phyloP scores from a whole-genome alignment of 2,888 invertebrate species.

The Hybos culiciformis region DNA sequence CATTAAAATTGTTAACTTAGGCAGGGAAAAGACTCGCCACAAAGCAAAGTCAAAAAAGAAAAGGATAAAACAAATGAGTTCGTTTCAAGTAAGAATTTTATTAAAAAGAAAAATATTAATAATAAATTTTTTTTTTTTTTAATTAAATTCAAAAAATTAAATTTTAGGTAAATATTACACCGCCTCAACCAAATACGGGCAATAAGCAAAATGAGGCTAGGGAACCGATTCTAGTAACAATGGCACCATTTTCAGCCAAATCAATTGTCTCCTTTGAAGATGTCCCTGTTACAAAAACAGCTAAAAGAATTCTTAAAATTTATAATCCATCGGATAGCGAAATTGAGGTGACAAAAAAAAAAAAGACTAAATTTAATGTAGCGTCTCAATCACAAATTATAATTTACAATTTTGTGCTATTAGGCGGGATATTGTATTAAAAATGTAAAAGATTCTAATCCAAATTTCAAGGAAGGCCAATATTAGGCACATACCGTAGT shows the following conservation, averaged over 20 bases:
- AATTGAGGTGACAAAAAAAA: conserved; percentile 38
- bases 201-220: conserved; percentile 30
- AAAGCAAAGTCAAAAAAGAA: too few species aligned
- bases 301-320: conserved; percentile 41
- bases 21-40: too few species aligned
- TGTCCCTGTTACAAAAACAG: conserved; percentile 43
- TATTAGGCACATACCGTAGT: too few species aligned
- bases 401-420: too few species aligned
- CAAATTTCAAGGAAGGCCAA: too few species aligned
- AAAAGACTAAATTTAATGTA: too few species aligned
- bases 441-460: too few species aligned
- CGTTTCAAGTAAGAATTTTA: conserved; percentile 27
- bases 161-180: conserved; percentile 27
- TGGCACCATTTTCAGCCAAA: conserved; percentile 53
- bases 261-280: conserved; percentile 55
- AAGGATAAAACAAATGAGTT: conserved; percentile 30
- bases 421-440: too few species aligned
- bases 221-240: conserved; percentile 36
- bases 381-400: too few species aligned
- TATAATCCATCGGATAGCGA: conserved; percentile 41
- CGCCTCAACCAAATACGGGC: conserved; percentile 24
- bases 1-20: too few species aligned
- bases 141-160: background rate
- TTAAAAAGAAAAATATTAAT: background rate
- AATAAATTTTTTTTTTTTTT: background rate